Evolutionary conservation across 2,113 vertebrate species (phyloP).

Genomic region (Passer montanus): DNA sequence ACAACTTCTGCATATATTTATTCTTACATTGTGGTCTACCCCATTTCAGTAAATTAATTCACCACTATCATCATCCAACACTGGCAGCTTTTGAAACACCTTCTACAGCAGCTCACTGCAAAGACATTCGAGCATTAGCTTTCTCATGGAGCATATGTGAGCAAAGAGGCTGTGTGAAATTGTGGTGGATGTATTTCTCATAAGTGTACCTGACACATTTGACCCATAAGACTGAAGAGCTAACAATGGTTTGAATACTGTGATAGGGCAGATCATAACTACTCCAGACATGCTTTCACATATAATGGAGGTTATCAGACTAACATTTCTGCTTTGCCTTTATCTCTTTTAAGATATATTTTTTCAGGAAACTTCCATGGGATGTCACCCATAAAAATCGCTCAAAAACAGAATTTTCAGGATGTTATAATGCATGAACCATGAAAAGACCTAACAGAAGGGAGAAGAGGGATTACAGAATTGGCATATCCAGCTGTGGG

Average conservation of each 20-base stretch:
- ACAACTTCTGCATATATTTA: background rate
- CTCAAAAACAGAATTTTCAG: background rate
- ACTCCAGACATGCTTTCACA: background rate
- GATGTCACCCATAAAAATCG: background rate
- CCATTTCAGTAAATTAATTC: background rate
- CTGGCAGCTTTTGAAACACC: background rate
- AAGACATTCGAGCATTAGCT: background rate
- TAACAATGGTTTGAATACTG: background rate
- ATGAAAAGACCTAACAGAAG: background rate
- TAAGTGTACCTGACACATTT: background rate
- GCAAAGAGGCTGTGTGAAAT: background rate
- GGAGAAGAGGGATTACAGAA: background rate
- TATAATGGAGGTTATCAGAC: background rate
- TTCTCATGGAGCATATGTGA: background rate
- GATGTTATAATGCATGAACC: background rate
- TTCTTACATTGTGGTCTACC: background rate
- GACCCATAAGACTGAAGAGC: background rate
- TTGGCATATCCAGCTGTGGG: background rate
- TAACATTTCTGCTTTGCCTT: background rate
- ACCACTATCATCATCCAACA: background rate
- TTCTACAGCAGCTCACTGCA: background rate
- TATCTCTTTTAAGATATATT: background rate
- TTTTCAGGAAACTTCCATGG: background rate
- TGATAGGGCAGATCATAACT: background rate
- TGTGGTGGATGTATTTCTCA: background rate